Conservation (phyloP, 2,888 invertebrate species). For the Seladonia tumulorum region DNA sequence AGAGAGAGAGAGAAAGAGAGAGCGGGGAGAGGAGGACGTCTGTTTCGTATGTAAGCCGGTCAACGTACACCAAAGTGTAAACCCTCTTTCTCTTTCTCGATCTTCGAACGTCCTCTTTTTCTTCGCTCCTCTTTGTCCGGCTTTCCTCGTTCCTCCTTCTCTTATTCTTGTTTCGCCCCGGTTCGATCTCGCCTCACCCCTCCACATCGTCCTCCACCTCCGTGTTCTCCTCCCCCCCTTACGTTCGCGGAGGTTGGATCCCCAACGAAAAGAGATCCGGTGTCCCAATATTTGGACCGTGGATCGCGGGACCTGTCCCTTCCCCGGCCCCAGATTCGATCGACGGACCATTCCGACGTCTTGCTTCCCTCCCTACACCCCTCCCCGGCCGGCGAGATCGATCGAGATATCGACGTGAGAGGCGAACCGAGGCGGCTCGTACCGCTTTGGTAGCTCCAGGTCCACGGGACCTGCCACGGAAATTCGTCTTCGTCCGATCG, state of each 20-base stretch:
- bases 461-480: slow-evolving; percentile 18
- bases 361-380: slow-evolving; percentile 24
- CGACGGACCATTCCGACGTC: slow-evolving; percentile 56
- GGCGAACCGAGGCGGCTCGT: slow-evolving; percentile 39
- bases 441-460: slow-evolving; percentile 21
- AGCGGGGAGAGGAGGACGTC: slow-evolving; percentile 8
- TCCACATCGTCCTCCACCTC: neutral
- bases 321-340: slow-evolving; percentile 65
- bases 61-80: slow-evolving; percentile 33
- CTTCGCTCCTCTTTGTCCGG: slow-evolving; percentile 13
- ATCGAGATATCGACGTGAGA: slow-evolving; percentile 66
- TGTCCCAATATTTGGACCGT: slow-evolving; percentile 82
- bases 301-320: slow-evolving; percentile 69
- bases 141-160: neutral
- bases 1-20: neutral
- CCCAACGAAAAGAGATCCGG: slow-evolving; percentile 60
- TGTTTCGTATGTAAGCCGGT: slow-evolving; percentile 45
- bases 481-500: slow-evolving; percentile 47
- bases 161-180: slow-evolving; percentile 7
- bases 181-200: slow-evolving; percentile 10
- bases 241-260: slow-evolving; percentile 28
- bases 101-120: slow-evolving; percentile 4
- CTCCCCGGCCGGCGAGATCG: slow-evolving; percentile 48
- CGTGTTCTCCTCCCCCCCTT: neutral
- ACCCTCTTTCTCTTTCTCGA: slow-evolving; percentile 30